Conservation (phyloP, 2,888 invertebrate species). For the Chalcis sispes region DNA sequence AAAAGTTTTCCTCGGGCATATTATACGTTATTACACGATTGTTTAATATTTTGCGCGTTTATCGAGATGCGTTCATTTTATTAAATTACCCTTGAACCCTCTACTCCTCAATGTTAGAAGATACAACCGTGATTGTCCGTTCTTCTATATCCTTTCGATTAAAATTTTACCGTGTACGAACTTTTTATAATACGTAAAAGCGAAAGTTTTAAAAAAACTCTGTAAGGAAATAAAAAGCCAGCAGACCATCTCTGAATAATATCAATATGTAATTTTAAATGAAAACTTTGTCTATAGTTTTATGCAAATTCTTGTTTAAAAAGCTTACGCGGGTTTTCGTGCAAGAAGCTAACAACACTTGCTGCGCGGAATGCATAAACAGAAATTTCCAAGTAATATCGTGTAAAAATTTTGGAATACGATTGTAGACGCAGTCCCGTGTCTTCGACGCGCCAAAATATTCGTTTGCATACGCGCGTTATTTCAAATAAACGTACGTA, state of each 20-base stretch:
- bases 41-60: too few species aligned
- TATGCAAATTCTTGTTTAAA: not conserved
- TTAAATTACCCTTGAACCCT: too few species aligned
- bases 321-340: not conserved
- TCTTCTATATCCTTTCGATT: too few species aligned
- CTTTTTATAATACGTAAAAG: not conserved
- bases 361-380: not conserved
- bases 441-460: conserved; percentile 36
- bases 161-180: too few species aligned
- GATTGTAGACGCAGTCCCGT: conserved; percentile 14
- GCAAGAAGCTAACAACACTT: not conserved
- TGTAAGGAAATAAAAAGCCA: not conserved
- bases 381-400: not conserved
- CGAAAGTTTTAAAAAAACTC: not conserved
- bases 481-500: not conserved
- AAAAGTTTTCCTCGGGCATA: too few species aligned
- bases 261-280: not conserved
- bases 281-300: not conserved
- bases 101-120: too few species aligned
- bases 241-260: not conserved
- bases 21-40: too few species aligned
- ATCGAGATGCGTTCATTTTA: too few species aligned
- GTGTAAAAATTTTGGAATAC: not conserved
- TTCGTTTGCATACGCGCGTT: not conserved
- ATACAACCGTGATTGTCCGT: too few species aligned